Evolutionary conservation across 2,888 invertebrate genomes (phyloP), one percentile per base, ranked within the genome.

Genomic region (Erebia epiphron): DNA sequence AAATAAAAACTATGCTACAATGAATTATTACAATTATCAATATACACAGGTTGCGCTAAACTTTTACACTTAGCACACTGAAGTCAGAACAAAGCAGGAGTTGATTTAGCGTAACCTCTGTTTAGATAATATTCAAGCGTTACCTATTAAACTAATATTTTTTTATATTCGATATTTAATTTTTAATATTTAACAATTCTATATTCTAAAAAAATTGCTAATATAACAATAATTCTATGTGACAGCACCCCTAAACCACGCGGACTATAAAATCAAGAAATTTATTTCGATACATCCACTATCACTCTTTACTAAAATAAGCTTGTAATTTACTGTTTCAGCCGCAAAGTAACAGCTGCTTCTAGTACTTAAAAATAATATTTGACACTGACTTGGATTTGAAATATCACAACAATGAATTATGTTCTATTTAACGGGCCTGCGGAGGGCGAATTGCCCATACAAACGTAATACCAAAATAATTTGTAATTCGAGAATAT

Each of bases 381-480:
- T 21, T 56, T 14, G 14, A 18, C 14, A n/a, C 26, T 58, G 56
- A 66, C 46, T 46, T 46, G 21, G 49, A 46, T 46, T n/a, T 21
- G n/a, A 54, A n/a, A 57, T 66, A 66, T 67, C 46, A 67, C 66
- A 67, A 58, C 13, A 57, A 61, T 46, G 16, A 16, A 26, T 3
- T 26, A 13, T 65, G 56, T 46, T 26, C 49, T 67, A 57, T 58
- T 2, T 46, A n/a, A n/a, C n/a, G n/a, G n/a, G n/a, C n/a, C n/a
- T n/a, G n/a, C n/a, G n/a, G n/a, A n/a, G n/a, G n/a, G n/a, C n/a
- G n/a, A n/a, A n/a, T n/a, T n/a, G n/a, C n/a, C n/a, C n/a, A n/a
- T n/a, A n/a, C n/a, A n/a, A n/a, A n/a, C n/a, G n/a, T n/a, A n/a
- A n/a, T n/a, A n/a, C n/a, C n/a, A n/a, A n/a, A n/a, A n/a, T n/a